A percentile compares a stretch with the other conserved stretches of the same genome.
Evolutionary conservation across 2,797 vertebrate genomes (phyloP).

Genomic region (Mormyrus proboscirostris): DNA sequence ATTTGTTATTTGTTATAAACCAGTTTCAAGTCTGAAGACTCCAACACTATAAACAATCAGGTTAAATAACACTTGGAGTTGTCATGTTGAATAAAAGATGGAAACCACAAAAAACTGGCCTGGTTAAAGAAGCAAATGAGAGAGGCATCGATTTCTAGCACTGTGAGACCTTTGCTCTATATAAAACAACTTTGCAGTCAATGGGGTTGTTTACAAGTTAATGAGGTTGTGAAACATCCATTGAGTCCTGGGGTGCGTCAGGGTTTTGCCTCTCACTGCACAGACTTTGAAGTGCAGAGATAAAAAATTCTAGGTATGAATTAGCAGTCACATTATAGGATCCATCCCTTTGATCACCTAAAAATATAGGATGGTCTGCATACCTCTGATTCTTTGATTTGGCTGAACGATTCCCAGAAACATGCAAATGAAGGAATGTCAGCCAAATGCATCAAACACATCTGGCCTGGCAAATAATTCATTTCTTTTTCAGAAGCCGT

Average conservation of each 20-base stretch:
- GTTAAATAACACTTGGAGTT: neutral
- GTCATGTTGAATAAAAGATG: neutral
- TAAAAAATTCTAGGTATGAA: neutral
- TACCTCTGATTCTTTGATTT: conserved; percentile 17
- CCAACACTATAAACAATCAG: neutral
- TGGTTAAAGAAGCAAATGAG: neutral
- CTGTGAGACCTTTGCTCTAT: conserved; percentile 25
- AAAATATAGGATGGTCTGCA: conserved; percentile 18
- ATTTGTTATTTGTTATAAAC: neutral
- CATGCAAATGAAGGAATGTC: conserved; percentile 22
- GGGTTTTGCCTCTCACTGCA: neutral
- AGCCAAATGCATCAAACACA: conserved; percentile 16
- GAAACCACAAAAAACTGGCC: neutral
- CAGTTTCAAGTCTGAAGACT: neutral
- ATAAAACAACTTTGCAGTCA: conserved; percentile 16
- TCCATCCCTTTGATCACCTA: conserved; percentile 15
- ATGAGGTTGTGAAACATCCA: conserved; percentile 24
- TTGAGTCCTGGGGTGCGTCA: neutral
- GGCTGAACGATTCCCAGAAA: neutral
- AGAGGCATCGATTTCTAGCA: neutral
- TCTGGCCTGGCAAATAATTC: conserved; percentile 25
- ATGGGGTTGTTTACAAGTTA: conserved; percentile 6
- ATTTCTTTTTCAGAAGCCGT: conserved; percentile 7
- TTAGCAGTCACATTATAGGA: neutral
- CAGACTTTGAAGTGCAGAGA: conserved; percentile 4